Conservation (phyloP, 2,888 invertebrate species). For the Gymnosoma rotundatum region DNA sequence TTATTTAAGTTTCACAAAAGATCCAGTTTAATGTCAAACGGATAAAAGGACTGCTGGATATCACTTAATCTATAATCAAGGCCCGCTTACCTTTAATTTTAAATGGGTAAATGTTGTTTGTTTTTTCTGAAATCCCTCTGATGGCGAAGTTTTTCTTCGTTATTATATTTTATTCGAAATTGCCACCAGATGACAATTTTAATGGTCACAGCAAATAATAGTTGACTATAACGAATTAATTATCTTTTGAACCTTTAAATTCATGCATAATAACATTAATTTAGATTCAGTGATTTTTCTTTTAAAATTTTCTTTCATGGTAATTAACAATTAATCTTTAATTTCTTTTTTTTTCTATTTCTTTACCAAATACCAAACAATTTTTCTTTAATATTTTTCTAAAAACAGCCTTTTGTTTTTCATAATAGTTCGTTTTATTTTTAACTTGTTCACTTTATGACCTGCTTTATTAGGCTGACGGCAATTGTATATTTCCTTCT, state of each 20-base stretch:
- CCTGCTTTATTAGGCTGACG: slow-evolving; percentile 65
- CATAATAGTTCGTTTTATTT: slow-evolving; percentile 31
- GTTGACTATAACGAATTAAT: slow-evolving; percentile 11
- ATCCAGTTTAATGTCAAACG: too few relatives aligned
- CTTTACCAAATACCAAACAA: slow-evolving; percentile 3
- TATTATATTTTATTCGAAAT: not conserved
- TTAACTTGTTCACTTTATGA: slow-evolving; percentile 59
- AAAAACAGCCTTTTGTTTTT: slow-evolving; percentile 30
- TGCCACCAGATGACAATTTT: not conserved
- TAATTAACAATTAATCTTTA: slow-evolving; percentile 31
- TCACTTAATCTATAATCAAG: too few relatives aligned
- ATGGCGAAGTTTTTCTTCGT: too few relatives aligned
- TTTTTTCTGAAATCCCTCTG: too few relatives aligned
- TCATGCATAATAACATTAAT: slow-evolving; percentile 53
- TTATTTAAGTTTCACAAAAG: too few relatives aligned
- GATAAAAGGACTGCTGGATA: too few relatives aligned
- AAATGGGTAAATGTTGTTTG: too few relatives aligned
- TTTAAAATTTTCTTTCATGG: slow-evolving; percentile 31
- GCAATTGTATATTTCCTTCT: slow-evolving; percentile 32
- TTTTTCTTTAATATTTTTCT: slow-evolving; percentile 42
- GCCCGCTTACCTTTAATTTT: too few relatives aligned
- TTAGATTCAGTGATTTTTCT: slow-evolving; percentile 22
- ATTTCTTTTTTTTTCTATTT: not conserved
- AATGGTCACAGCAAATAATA: not conserved
- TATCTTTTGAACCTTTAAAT: slow-evolving; percentile 6